These are phyloP conservation scores for Bathynomus jamesi DNA, from an alignment of 1,140 invertebrate species.

Conservation along the genomic window DNA sequence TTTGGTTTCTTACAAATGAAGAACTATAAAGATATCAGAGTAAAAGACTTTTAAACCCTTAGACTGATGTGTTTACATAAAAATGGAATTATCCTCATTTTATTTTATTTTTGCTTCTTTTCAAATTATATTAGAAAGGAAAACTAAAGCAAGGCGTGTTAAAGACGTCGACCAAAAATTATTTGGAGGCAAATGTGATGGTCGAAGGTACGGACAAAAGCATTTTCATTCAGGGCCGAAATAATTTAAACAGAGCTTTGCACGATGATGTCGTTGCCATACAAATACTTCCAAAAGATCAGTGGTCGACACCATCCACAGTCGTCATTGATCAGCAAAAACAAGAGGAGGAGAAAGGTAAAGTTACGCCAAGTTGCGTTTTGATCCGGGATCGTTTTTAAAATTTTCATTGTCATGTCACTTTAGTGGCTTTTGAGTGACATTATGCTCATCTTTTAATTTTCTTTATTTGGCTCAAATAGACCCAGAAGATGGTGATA, in stretches of 20 bases:
- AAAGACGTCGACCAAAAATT: constrained; percentile 80
- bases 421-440: too few species aligned
- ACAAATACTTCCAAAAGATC: constrained; percentile 74
- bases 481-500: constrained; percentile 33
- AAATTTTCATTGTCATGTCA: too few species aligned
- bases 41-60: too few species aligned
- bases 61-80: too few species aligned
- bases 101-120: too few species aligned
- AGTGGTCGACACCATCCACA: constrained; percentile 80
- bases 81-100: too few species aligned
- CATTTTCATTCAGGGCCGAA: constrained; percentile 78
- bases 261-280: constrained; percentile 92
- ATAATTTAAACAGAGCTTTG: constrained; percentile 84
- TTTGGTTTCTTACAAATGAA: too few species aligned
- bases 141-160: constrained; percentile 75
- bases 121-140: constrained; percentile 51
- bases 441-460: too few species aligned
- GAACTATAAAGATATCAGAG: too few species aligned
- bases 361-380: neutral
- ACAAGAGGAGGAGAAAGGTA: constrained; percentile 53
- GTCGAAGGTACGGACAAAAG: constrained; percentile 66
- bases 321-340: constrained; percentile 57
- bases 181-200: constrained; percentile 83
- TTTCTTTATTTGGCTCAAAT: neutral
- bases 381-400: constrained; percentile 38